Evolutionary conservation across 64 coral and sea anemone genomes (phyloP).

Genomic region (Acropora tenuis): DNA sequence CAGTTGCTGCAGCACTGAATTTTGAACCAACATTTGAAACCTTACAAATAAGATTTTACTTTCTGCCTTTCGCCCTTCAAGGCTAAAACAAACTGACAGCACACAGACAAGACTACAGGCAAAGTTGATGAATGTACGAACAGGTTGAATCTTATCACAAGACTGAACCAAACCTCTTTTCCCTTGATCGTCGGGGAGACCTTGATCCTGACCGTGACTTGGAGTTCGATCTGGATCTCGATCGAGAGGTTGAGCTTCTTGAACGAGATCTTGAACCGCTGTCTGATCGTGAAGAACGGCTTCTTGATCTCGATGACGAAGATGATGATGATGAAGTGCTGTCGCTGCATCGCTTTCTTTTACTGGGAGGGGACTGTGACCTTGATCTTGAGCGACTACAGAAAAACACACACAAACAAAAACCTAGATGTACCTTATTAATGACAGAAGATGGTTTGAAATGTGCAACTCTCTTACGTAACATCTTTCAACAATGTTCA

Average conservation of each 20-base stretch:
- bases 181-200: conserved; percentile 62
- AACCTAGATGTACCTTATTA: not conserved
- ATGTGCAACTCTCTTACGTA: not conserved
- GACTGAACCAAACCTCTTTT: conserved; percentile 67
- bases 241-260: conserved; percentile 47
- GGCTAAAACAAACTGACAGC: no score
- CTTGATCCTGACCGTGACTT: conserved; percentile 69
- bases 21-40: no score
- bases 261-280: conserved; percentile 72
- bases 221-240: conserved; percentile 55
- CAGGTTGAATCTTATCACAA: not conserved
- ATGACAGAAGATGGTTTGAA: not conserved
- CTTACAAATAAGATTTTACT: no score
- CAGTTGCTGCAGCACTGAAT: no score
- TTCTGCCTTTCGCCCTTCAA: no score
- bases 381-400: conserved; percentile 75
- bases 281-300: conserved; percentile 48
- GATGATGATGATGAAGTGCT: conserved; percentile 72
- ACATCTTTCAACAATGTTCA: no score
- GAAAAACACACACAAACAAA: conserved; percentile 11
- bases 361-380: conserved; percentile 74
- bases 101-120: not conserved
- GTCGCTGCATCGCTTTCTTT: conserved; percentile 47
- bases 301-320: conserved; percentile 49
- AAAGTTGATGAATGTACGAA: not conserved